Conservation (phyloP, 2,113 vertebrate species). For the Pungitius pungitius region DNA sequence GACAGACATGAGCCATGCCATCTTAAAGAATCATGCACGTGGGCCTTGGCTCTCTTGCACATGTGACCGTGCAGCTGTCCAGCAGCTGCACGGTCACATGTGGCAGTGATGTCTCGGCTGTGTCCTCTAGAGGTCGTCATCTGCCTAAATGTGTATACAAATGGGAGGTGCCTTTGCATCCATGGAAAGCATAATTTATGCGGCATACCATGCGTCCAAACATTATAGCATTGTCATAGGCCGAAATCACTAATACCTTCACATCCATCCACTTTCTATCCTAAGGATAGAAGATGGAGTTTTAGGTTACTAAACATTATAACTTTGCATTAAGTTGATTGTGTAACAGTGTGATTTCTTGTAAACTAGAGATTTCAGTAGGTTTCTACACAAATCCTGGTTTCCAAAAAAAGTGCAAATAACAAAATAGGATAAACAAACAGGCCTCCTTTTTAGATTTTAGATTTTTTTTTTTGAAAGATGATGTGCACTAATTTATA, state of each 20-base stretch:
- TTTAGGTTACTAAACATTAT: not conserved
- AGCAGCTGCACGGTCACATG: constrained; percentile 21
- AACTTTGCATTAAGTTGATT: not conserved
- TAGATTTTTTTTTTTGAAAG: not conserved
- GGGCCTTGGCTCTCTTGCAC: constrained; percentile 40
- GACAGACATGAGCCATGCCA: constrained; percentile 68
- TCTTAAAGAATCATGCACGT: constrained; percentile 72
- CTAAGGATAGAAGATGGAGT: not conserved
- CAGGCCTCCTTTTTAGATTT: not conserved
- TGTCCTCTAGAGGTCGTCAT: constrained; percentile 57
- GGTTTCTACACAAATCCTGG: not conserved
- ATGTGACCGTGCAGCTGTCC: constrained; percentile 55
- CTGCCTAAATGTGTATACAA: not conserved
- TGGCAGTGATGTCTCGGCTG: constrained; percentile 8
- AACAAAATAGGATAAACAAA: not conserved
- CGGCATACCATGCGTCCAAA: not conserved
- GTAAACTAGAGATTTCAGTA: not conserved
- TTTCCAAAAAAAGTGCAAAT: not conserved
- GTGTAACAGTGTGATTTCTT: not conserved
- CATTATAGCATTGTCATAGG: not conserved
- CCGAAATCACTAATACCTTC: not conserved
- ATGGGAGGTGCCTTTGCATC: not conserved
- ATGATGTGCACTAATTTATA: not conserved
- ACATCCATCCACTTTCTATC: not conserved
- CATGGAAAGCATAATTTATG: not conserved